These are phyloP conservation scores for Typhlichthys subterraneus DNA, from an alignment of 2,797 vertebrate species.

Conservation along the genomic window DNA sequence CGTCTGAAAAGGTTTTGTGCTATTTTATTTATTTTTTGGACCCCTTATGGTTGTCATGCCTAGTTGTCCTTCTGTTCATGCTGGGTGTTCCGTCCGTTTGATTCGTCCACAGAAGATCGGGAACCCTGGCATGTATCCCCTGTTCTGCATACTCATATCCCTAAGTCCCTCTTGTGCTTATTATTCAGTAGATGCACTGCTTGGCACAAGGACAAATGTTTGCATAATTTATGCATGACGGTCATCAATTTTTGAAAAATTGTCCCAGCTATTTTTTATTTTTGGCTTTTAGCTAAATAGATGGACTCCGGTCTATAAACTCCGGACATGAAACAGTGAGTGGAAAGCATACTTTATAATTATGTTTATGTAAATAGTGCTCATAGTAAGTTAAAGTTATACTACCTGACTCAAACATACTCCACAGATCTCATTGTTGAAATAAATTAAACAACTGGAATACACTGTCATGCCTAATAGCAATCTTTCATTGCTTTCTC, in stretches of 20 bases:
- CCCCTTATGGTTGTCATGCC: not conserved
- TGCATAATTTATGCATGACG: slow-evolving; percentile 85
- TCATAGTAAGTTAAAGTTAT: not conserved
- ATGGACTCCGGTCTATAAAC: slow-evolving; percentile 46
- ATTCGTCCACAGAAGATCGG: slow-evolving; percentile 39
- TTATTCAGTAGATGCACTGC: slow-evolving; percentile 79
- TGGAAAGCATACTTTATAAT: slow-evolving; percentile 57
- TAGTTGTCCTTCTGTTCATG: too few relatives aligned
- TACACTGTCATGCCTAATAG: too few relatives aligned
- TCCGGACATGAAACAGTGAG: slow-evolving; percentile 60
- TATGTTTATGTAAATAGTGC: slow-evolving; percentile 69
- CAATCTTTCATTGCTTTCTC: too few relatives aligned
- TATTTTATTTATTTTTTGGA: not conserved
- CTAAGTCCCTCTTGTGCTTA: slow-evolving; percentile 72
- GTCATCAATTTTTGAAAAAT: slow-evolving; percentile 82
- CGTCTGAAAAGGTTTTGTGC: not conserved
- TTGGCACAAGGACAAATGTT: slow-evolving; percentile 84
- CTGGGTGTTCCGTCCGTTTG: not conserved
- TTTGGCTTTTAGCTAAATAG: slow-evolving; percentile 79
- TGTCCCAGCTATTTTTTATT: slow-evolving; percentile 63
- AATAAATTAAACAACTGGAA: not conserved
- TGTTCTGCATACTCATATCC: slow-evolving; percentile 56
- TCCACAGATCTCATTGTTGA: slow-evolving; percentile 9
- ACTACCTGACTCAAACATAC: slow-evolving; percentile 29
- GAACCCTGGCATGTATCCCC: slow-evolving; percentile 57